Conservation (phyloP, 1,140 invertebrate species). For the Drosophila suzukii region DNA sequence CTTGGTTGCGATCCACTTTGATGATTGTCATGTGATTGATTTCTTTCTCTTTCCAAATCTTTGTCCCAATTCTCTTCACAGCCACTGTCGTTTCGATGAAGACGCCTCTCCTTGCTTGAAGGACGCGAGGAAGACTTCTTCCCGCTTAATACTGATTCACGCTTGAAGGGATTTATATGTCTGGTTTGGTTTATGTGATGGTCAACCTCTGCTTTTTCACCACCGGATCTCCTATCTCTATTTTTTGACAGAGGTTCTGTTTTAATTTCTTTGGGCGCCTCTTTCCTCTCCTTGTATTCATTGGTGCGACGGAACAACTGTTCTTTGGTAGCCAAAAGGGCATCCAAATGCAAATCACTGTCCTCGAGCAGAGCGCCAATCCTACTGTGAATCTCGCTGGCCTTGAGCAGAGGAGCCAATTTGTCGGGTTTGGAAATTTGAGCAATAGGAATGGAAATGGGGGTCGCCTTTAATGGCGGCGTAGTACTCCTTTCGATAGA, state of each 20-base stretch:
- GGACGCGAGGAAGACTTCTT: neutral
- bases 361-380: constrained; percentile 76
- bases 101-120: constrained; percentile 1
- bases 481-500: constrained; percentile 56
- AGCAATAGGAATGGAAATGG: neutral
- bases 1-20: neutral
- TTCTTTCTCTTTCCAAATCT: neutral
- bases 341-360: constrained; percentile 63
- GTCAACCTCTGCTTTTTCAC: neutral
- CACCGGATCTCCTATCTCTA: neutral
- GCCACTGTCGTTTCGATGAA: constrained; percentile 15
- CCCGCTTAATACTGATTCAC: constrained; percentile 65
- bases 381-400: constrained; percentile 72
- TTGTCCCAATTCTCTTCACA: constrained; percentile 27
- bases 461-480: constrained; percentile 38
- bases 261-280: constrained; percentile 31
- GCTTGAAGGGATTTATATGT: constrained; percentile 56
- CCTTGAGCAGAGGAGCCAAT: constrained; percentile 45
- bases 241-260: neutral
- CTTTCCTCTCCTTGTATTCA: constrained; percentile 56
- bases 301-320: constrained; percentile 57
- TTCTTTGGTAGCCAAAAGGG: constrained; percentile 56
- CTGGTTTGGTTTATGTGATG: constrained; percentile 1
- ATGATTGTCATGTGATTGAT: constrained; percentile 6
- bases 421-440: constrained; percentile 6